Conservation (phyloP, 2,113 vertebrate species). For the Circaetus cinerascens region DNA sequence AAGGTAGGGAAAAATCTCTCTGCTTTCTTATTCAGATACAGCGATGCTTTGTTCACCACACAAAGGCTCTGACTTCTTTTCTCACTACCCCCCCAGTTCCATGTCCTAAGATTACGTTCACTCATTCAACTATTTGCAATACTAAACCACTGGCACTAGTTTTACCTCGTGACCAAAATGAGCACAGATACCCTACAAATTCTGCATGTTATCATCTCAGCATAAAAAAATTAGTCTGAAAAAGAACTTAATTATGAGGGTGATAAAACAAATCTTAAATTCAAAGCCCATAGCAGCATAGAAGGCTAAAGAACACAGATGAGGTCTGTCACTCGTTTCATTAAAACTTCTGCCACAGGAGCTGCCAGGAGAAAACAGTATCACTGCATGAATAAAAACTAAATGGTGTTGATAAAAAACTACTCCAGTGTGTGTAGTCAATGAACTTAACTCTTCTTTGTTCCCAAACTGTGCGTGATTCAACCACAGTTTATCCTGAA, state of each 20-base stretch:
- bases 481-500: background rate
- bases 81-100: background rate
- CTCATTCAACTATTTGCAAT: background rate
- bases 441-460: background rate
- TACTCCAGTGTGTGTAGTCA: background rate
- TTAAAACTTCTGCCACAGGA: background rate
- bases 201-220: background rate
- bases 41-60: background rate
- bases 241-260: background rate
- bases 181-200: background rate
- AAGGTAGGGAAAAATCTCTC: background rate
- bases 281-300: background rate
- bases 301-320: background rate
- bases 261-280: background rate
- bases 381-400: background rate
- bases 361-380: background rate
- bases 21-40: background rate
- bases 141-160: background rate
- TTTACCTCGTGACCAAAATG: background rate
- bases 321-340: background rate
- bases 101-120: background rate
- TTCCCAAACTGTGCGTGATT: background rate
- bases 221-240: background rate
- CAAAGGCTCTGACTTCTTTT: background rate
- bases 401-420: slow-evolving; percentile 3